phyloP scores from a whole-genome alignment of 2,888 invertebrate genomes.

The Nemoura dubitans region DNA sequence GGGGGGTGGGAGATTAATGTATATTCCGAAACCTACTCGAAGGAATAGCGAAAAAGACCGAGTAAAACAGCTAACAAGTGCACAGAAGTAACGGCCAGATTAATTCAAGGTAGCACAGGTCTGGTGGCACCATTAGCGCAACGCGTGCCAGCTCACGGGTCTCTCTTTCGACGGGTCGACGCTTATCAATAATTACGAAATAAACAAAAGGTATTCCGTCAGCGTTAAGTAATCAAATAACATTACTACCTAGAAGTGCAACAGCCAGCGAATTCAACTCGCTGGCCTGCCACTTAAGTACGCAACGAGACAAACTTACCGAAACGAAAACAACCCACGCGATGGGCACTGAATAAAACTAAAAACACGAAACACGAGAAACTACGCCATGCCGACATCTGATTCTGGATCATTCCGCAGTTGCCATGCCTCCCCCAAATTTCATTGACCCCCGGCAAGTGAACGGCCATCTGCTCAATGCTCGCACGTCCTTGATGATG shows the following conservation, averaged over 20 bases:
- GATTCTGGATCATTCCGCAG: conserved; percentile 34
- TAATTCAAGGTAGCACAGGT: too few species aligned
- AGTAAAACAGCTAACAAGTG: too few species aligned
- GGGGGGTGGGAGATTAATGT: too few species aligned
- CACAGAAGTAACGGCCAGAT: too few species aligned
- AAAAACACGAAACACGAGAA: background rate
- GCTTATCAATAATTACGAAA: conserved; percentile 12
- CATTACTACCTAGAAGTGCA: background rate
- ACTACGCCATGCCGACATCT: conserved; percentile 25
- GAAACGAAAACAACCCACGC: background rate
- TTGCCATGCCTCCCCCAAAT: conserved; percentile 40
- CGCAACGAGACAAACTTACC: background rate
- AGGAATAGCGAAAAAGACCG: too few species aligned
- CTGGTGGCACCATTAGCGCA: too few species aligned
- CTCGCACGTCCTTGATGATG: conserved; percentile 41
- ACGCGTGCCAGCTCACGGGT: background rate
- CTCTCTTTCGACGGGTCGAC: background rate
- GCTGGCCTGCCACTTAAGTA: background rate
- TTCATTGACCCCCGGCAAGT: conserved; percentile 46
- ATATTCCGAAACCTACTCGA: too few species aligned
- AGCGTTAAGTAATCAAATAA: background rate
- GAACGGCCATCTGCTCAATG: conserved; percentile 36
- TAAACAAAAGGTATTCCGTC: background rate
- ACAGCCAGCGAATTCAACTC: background rate
- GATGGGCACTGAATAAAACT: background rate